Conservation (phyloP, 2,113 vertebrate genomes). For the Ploceus nigricollis region DNA sequence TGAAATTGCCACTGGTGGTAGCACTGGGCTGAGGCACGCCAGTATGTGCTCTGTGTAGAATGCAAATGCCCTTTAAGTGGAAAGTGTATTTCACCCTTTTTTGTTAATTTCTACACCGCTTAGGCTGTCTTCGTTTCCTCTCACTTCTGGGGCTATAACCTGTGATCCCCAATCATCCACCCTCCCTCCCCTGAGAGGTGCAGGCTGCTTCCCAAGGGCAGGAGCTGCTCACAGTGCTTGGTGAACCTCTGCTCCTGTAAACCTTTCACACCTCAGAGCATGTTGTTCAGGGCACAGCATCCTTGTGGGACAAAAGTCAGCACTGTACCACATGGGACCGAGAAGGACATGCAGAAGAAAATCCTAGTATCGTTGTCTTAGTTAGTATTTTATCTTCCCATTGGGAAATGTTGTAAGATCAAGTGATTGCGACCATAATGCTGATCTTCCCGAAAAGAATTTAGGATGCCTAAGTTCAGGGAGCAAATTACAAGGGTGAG, state of each 20-base stretch:
- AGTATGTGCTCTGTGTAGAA: not conserved
- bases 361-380: not conserved
- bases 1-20: not conserved
- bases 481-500: not conserved
- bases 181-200: rapidly evolving
- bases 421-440: not conserved
- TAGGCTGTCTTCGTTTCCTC: not conserved
- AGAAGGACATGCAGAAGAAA: not conserved
- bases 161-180: rapidly evolving
- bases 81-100: not conserved
- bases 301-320: not conserved
- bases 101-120: not conserved
- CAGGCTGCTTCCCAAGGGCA: not conserved
- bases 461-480: not conserved
- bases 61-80: not conserved
- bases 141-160: not conserved
- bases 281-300: not conserved
- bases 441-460: not conserved
- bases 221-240: not conserved
- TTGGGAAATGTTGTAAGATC: not conserved
- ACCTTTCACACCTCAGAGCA: rapidly evolving
- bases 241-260: not conserved
- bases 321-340: rapidly evolving
- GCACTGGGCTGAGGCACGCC: not conserved
- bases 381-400: not conserved